Evolutionary conservation across 1,140 invertebrate species (phyloP).

Genomic region (Orussus abietinus): DNA sequence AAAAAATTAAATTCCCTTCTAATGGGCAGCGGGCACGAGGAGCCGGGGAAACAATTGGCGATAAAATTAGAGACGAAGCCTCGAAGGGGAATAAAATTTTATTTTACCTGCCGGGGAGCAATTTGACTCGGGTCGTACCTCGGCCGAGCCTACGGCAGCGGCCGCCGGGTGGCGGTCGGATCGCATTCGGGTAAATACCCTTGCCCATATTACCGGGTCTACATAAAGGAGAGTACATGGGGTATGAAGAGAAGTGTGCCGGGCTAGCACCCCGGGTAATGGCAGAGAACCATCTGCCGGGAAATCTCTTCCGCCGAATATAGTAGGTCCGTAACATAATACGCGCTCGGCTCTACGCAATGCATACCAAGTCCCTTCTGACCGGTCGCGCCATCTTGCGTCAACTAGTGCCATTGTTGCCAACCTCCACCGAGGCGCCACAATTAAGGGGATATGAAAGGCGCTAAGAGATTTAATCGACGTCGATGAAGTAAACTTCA

Average conservation of each 20-base stretch:
- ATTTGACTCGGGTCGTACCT: slow-evolving; percentile 15
- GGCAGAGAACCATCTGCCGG: slow-evolving; percentile 29
- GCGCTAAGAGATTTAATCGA: too few species aligned
- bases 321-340: slow-evolving; percentile 28
- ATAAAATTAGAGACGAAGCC: slow-evolving; percentile 33
- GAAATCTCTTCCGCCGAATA: slow-evolving; percentile 34
- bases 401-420: too few species aligned
- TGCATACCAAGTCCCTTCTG: slow-evolving; percentile 29
- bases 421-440: too few species aligned
- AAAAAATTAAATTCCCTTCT: slow-evolving; percentile 28
- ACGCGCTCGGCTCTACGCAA: slow-evolving; percentile 25
- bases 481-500: too few species aligned
- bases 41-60: slow-evolving; percentile 20
- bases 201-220: slow-evolving; percentile 20
- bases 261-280: slow-evolving; percentile 20
- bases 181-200: slow-evolving; percentile 30
- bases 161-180: slow-evolving; percentile 19
- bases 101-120: slow-evolving; percentile 26
- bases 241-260: slow-evolving; percentile 15
- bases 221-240: slow-evolving; percentile 26
- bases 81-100: slow-evolving; percentile 32
- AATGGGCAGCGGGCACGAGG: slow-evolving; percentile 15
- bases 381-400: slow-evolving; percentile 22
- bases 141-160: not conserved
- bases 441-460: too few species aligned